Evolutionary conservation across 2,888 invertebrate species (phyloP).

Genomic region (Scelioninae gen. 2): DNA sequence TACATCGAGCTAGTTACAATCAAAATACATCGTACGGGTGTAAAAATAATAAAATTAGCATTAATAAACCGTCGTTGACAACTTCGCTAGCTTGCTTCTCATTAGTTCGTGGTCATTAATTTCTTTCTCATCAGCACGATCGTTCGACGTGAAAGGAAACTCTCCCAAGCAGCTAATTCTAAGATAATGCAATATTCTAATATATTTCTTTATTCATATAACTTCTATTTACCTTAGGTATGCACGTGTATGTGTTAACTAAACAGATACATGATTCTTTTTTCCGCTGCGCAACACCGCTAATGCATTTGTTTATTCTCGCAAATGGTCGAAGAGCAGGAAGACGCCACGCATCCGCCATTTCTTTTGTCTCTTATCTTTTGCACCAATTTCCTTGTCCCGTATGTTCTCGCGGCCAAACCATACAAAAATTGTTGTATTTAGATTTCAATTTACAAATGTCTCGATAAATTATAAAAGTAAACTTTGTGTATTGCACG

Average conservation of each 20-base stretch:
- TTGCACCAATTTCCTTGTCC: conserved; percentile 22
- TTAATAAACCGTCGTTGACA: conserved; percentile 68
- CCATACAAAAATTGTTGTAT: too few relatives aligned
- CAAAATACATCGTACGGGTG: conserved; percentile 69
- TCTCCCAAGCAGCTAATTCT: conserved; percentile 75
- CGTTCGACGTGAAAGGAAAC: conserved; percentile 70
- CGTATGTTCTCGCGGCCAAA: too few relatives aligned
- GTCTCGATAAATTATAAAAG: conserved; percentile 23
- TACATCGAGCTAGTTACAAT: conserved; percentile 70
- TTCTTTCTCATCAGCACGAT: conserved; percentile 47
- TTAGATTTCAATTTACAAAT: conserved; percentile 23
- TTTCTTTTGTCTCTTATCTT: conserved; percentile 9
- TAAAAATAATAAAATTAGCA: conserved; percentile 74
- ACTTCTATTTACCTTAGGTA: conserved; percentile 74
- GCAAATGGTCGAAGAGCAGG: conserved; percentile 71
- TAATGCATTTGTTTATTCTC: conserved; percentile 62
- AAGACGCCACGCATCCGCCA: conserved; percentile 64
- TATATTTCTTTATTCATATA: conserved; percentile 69
- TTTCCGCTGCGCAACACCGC: conserved; percentile 63
- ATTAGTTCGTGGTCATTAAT: too few relatives aligned
- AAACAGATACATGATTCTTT: conserved; percentile 73
- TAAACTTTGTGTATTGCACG: conserved; percentile 56
- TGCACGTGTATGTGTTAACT: conserved; percentile 73
- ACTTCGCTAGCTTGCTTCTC: too few relatives aligned
- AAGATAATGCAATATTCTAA: conserved; percentile 73